These are phyloP conservation scores for Synergus japonicus DNA, from an alignment of 2,888 invertebrate genomes.

Conservation along the genomic window DNA sequence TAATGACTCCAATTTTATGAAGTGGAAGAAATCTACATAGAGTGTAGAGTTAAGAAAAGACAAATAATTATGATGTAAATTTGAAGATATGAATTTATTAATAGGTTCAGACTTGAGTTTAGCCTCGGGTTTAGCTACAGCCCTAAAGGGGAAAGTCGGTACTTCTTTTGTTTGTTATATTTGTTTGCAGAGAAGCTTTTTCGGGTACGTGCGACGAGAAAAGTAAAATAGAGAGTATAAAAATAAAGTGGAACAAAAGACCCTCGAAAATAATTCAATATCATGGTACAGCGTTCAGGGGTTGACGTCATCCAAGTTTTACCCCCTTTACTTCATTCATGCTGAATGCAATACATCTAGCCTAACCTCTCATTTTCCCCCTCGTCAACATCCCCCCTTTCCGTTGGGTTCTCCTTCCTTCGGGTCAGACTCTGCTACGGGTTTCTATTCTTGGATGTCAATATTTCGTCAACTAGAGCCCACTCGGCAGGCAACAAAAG, in stretches of 20 bases:
- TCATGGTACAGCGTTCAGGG: slow-evolving; percentile 44
- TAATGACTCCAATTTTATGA: background rate
- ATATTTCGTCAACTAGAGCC: slow-evolving; percentile 75
- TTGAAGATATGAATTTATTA: background rate
- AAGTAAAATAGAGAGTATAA: slow-evolving; percentile 49
- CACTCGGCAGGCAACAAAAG: slow-evolving; percentile 68
- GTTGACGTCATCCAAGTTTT: slow-evolving; percentile 55
- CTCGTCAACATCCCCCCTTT: slow-evolving; percentile 38
- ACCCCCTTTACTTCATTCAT: slow-evolving; percentile 55
- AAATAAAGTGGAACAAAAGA: slow-evolving; percentile 64
- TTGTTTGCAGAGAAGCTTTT: background rate
- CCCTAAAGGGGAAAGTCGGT: background rate
- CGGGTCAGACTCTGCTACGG: slow-evolving; percentile 60
- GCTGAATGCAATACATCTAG: slow-evolving; percentile 55
- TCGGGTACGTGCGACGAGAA: background rate
- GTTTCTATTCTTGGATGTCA: slow-evolving; percentile 76
- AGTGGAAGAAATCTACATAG: background rate
- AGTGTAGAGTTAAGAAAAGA: background rate
- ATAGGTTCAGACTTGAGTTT: background rate
- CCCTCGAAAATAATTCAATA: slow-evolving; percentile 59
- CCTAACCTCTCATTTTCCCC: slow-evolving; percentile 48
- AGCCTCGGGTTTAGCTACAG: background rate
- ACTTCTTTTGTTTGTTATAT: background rate
- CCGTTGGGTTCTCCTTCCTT: slow-evolving; percentile 37
- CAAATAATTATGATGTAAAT: background rate